Percentiles rank a stretch among this genome's conserved stretches.
These are phyloP conservation scores for Magallana gigas DNA, from an alignment of 1,140 invertebrate species.

Conservation along the genomic window DNA sequence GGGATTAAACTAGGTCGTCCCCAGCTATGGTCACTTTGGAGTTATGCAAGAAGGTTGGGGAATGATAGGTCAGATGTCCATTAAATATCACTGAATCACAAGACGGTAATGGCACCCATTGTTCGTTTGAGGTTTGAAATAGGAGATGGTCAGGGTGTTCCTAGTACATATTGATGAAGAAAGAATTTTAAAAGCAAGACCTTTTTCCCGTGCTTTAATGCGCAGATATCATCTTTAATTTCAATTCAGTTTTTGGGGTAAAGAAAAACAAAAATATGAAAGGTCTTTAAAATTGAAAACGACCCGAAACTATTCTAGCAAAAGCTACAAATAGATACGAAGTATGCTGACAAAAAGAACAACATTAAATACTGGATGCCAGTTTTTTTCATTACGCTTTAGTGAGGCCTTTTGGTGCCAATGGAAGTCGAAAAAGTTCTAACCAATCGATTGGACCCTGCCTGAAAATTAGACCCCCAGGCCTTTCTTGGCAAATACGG, in stretches of 20 bases:
- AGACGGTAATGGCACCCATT: conserved; percentile 22
- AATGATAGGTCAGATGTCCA: conserved; percentile 38
- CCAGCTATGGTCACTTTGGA: background rate
- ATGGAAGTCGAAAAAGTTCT: background rate
- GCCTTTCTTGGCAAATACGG: conserved; percentile 2
- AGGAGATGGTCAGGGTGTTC: background rate
- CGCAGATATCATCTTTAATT: background rate
- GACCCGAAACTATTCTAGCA: background rate
- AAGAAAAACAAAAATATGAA: background rate
- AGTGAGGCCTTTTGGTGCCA: background rate
- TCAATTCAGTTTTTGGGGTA: background rate
- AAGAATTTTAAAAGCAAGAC: conserved; percentile 15
- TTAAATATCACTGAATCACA: conserved; percentile 32
- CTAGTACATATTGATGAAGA: background rate
- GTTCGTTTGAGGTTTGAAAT: conserved; percentile 21
- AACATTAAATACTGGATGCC: background rate
- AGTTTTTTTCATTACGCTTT: background rate
- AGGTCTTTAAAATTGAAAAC: background rate
- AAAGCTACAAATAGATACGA: background rate
- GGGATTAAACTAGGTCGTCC: conserved; percentile 7
- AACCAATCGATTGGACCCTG: background rate
- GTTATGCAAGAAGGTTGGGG: conserved; percentile 16
- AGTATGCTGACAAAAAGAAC: background rate
- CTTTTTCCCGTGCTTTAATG: conserved; percentile 11
- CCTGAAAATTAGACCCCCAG: conserved; percentile 18